These are phyloP conservation scores for Scarus forsteni DNA, from an alignment of 2,797 vertebrate species.

Conservation along the genomic window DNA sequence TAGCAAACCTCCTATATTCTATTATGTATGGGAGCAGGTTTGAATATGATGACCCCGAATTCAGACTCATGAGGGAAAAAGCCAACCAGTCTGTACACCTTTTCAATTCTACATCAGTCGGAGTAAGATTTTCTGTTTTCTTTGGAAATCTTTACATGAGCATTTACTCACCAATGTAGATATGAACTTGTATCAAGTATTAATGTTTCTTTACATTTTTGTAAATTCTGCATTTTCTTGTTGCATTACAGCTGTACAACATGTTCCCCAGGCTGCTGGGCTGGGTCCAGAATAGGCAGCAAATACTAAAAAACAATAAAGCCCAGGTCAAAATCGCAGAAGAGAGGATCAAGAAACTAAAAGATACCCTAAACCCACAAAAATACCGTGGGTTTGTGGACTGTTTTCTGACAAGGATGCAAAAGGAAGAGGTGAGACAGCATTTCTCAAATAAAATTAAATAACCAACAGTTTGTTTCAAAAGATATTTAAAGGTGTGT, in stretches of 20 bases:
- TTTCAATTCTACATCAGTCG: slow-evolving; percentile 47
- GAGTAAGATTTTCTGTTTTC: slow-evolving; percentile 41
- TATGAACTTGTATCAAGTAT: too few relatives aligned
- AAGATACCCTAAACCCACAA: slow-evolving; percentile 59
- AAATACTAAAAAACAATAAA: not conserved
- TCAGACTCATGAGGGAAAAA: slow-evolving; percentile 60
- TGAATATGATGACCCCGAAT: slow-evolving; percentile 74
- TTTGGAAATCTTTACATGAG: too few relatives aligned
- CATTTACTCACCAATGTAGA: too few relatives aligned
- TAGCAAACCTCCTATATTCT: slow-evolving; percentile 79
- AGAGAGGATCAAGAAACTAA: slow-evolving; percentile 41
- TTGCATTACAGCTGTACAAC: slow-evolving; percentile 66
- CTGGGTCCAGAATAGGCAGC: slow-evolving; percentile 43
- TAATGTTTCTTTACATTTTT: too few relatives aligned
- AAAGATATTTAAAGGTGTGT: not conserved
- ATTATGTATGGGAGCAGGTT: slow-evolving; percentile 81
- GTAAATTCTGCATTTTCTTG: not conserved
- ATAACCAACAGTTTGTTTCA: not conserved
- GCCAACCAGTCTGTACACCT: slow-evolving; percentile 42
- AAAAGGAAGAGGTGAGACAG: slow-evolving; percentile 57
- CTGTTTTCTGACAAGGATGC: slow-evolving; percentile 64
- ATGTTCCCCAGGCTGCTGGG: slow-evolving; percentile 62
- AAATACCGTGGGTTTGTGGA: slow-evolving; percentile 66
- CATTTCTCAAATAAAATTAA: not conserved
- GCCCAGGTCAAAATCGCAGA: not conserved